Base-by-base conservation (phyloP, 23 tunicate species). In the Halocynthia roretzi region DNA sequence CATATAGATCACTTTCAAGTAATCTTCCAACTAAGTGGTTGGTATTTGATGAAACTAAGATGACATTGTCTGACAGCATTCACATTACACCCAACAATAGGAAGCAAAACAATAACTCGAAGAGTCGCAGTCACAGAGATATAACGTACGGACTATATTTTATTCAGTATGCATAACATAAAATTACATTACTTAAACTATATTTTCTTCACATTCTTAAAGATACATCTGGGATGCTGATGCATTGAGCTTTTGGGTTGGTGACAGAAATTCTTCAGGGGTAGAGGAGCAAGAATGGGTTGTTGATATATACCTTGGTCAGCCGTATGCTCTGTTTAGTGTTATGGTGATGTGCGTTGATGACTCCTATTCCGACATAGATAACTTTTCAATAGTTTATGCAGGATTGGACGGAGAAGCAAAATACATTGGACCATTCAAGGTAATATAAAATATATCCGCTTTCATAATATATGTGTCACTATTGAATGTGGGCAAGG, bases 271-370 rank as follows among this genome's bases (percentile, higher is more conserved):
- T 65, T 40, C 70, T 8, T 23, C 18, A 15, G 48, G 6, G 40
- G 54, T 49, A 8, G 72, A 17, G 21, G 52, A 77, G 6, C 63
- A 63, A 11, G 58, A 63, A 77, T 85, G 90, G 90, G 8, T 62
- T 20, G 74, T 85, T 6, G 84, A 85, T 20, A 68, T 81, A 0
- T 58, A 86, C 57, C 62, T 86, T 44, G 91, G 91, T 15, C 10
- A 75, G 76, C 72, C 91, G 19, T 50, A 50, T 53, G 85, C 85
- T 20, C 71, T 86, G 48, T 80, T 81, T 75, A 85, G 72, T 6
- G 50, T 86, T 12, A 80, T 86, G 85, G 61, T 86, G 7, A 86
- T 86, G 91, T 76, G 82, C 52, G 72, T 77, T 6, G 91, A 86
- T 67, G 85, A 86, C 56, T 83, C 84, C 22, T 15, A n/a, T 62